Evolutionary conservation across 2,888 invertebrate species (phyloP), one percentile per base, ranked within the genome.

Genomic region (Drosophila buzzatii): DNA sequence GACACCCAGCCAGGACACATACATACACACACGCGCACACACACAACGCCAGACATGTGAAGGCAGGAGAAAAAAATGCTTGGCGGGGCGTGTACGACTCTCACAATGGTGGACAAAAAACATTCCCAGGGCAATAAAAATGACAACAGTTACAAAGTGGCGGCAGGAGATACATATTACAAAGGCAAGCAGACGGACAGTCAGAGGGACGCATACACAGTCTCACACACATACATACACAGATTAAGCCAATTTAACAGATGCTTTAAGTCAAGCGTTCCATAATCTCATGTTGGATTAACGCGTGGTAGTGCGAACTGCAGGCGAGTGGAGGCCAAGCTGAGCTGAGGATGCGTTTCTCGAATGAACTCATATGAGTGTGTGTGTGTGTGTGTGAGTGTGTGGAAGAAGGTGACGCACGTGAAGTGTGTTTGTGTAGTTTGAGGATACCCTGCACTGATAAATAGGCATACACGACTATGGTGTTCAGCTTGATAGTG

Each of bases 241-340:
- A 78, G 90, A 89, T 90, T 90, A 90, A 87, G 89, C 86, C 89
- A 90, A 90, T 87, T 87, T 90, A 87, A 89, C 86, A 89, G 90
- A 87, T 85, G 90, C 86, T 90, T 87, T 81, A 90, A 87, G 90
- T 90, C 89, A 87, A 75, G 63, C 82, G 58, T 76, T 57, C 82
- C 87, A 73, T 84, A 86, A 87, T 85, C 85, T 73, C 83, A 75
- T 78, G 81, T 78, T 52, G 90, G 85, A 85, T 90, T 90, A 85
- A 72, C 80, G 72, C 71, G 62, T 49, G 52, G 69, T 68, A 85
- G 81, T 77, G 83, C 61, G 75, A 85, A 70, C 71, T 72, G 63
- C 74, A 79, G 66, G 79, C 68, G 31, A 55, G 55, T 31, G 23
- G 37, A 53, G 37, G 49, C 49, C 33, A 18, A 64, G 56, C 57